A percentile compares a stretch with the other conserved stretches of the same genome.
Conservation (phyloP, 2,797 vertebrate genomes). For the Thamnophis elegans region DNA sequence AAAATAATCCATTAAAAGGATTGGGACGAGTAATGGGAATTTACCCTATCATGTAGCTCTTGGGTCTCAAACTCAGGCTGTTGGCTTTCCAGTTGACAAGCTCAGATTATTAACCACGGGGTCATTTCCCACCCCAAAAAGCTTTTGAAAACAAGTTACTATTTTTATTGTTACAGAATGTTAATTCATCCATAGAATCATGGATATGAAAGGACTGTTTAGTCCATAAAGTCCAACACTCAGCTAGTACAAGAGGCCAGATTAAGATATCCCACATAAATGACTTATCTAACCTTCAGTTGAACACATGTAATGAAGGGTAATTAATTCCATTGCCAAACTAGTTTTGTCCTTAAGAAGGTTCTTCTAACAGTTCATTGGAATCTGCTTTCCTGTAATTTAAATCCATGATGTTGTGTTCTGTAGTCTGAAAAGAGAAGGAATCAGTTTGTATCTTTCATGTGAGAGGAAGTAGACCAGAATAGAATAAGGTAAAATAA, state of each 20-base stretch:
- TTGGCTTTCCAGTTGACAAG: neutral
- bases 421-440: neutral
- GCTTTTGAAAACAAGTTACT: neutral
- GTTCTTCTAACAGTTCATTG: neutral
- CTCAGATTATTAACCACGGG: neutral
- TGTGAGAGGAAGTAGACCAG: neutral
- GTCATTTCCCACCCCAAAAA: neutral
- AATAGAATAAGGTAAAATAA: neutral
- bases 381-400: neutral
- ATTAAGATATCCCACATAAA: neutral
- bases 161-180: neutral
- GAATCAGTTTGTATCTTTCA: neutral
- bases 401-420: neutral
- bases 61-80: neutral
- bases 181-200: neutral
- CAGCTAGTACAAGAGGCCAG: neutral
- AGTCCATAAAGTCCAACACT: neutral
- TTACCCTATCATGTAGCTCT: too few relatives aligned
- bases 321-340: neutral
- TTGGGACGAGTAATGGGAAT: neutral
- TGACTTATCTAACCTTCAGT: neutral
- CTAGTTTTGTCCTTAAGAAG: neutral
- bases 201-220: neutral
- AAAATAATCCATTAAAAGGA: neutral
- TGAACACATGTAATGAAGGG: neutral